These are phyloP conservation scores for Sarcophaga peregrina DNA, from an alignment of 1,140 invertebrate species.

Conservation along the genomic window DNA sequence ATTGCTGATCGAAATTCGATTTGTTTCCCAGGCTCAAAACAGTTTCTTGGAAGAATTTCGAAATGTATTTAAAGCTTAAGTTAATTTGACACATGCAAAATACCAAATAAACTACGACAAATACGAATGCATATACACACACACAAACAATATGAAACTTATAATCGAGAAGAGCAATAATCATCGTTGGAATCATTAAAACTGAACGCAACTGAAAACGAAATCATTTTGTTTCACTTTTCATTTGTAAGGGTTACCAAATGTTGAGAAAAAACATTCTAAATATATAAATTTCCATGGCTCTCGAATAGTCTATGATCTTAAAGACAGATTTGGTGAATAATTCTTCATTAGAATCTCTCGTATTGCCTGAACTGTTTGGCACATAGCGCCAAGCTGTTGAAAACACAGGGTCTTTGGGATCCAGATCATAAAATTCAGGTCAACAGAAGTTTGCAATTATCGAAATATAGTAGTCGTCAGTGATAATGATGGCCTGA, in stretches of 20 bases:
- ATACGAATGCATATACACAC: neutral
- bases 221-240: conserved; percentile 11
- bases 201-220: neutral
- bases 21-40: conserved; percentile 4
- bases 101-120: neutral
- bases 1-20: neutral
- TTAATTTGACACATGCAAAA: conserved; percentile 19
- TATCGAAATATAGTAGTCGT: no score
- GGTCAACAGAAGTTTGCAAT: no score
- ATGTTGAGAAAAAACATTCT: neutral
- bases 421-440: no score
- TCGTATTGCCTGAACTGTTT: no score
- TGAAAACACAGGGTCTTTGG: no score
- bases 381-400: no score
- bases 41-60: conserved; percentile 18
- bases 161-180: neutral
- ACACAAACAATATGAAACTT: neutral
- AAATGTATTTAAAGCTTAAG: conserved; percentile 13
- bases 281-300: no score
- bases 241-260: neutral
- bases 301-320: no score
- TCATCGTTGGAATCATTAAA: neutral
- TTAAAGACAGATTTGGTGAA: no score
- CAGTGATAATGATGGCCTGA: no score
- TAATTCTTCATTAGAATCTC: no score